phyloP scores from a whole-genome alignment of 2,888 invertebrate species.

The Oscheius sp. region DNA sequence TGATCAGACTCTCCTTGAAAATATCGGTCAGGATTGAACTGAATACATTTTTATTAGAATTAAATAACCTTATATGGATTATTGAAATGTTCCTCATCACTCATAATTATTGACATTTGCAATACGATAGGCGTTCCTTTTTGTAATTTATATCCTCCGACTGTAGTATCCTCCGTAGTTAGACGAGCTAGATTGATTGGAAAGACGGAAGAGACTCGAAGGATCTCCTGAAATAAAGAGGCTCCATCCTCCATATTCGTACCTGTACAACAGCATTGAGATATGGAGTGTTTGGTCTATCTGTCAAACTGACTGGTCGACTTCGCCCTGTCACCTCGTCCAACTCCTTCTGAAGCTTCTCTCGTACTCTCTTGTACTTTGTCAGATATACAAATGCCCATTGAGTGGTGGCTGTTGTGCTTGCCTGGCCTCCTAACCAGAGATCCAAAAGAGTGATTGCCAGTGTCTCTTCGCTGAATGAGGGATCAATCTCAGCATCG shows the following conservation, averaged over 20 bases:
- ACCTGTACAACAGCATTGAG: slow-evolving; percentile 13
- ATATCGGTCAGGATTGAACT: slow-evolving; percentile 17
- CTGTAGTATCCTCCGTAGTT: slow-evolving; percentile 1
- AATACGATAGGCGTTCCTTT: background rate
- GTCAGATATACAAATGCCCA: background rate
- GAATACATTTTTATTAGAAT: background rate
- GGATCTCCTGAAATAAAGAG: background rate
- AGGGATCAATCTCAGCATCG: background rate
- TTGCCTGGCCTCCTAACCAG: slow-evolving; percentile 12
- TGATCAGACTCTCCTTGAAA: background rate
- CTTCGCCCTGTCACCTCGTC: slow-evolving; percentile 7
- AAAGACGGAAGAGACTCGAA: background rate
- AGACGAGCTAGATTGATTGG: slow-evolving; percentile 1
- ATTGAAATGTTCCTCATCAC: slow-evolving; percentile 7
- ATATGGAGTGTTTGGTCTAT: slow-evolving; percentile 7
- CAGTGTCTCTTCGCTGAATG: slow-evolving; percentile 9
- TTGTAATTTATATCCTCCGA: background rate
- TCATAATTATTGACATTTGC: slow-evolving; percentile 10
- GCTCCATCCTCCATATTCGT: background rate
- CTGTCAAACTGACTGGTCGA: background rate
- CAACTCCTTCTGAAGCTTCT: slow-evolving; percentile 1
- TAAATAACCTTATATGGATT: slow-evolving; percentile 10
- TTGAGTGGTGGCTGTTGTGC: background rate
- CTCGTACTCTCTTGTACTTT: background rate
- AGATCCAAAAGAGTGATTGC: background rate